Evolutionary conservation across 2,797 vertebrate species (phyloP).

Genomic region (Enteromius anoplus): DNA sequence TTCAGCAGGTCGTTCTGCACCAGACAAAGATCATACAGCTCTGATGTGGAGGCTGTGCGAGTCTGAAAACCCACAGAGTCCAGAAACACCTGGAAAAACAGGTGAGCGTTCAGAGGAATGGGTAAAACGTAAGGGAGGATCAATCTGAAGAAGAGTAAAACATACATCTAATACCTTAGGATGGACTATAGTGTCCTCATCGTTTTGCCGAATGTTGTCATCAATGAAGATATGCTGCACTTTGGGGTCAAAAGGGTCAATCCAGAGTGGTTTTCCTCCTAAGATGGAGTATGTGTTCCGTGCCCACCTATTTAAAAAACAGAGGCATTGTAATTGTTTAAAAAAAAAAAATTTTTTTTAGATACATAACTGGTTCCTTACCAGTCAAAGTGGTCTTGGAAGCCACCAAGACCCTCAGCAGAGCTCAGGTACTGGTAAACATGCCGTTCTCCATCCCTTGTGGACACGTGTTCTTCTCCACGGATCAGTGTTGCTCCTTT

Average conservation of each 20-base stretch:
- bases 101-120: background rate
- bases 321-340: background rate
- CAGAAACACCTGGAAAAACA: slow-evolving; percentile 74
- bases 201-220: slow-evolving; percentile 86
- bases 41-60: slow-evolving; percentile 72
- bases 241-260: slow-evolving; percentile 82
- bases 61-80: slow-evolving; percentile 66
- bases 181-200: slow-evolving; percentile 82
- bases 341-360: background rate
- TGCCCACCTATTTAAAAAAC: slow-evolving; percentile 80
- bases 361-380: slow-evolving; percentile 56
- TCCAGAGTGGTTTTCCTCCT: slow-evolving; percentile 89
- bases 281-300: slow-evolving; percentile 75
- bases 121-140: background rate
- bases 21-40: slow-evolving; percentile 83
- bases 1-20: slow-evolving; percentile 87
- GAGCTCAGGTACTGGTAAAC: slow-evolving; percentile 83
- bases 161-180: slow-evolving; percentile 75
- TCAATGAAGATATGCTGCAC: slow-evolving; percentile 92
- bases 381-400: slow-evolving; percentile 91
- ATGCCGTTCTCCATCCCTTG: slow-evolving; percentile 67
- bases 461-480: slow-evolving; percentile 67
- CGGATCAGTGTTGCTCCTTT: slow-evolving; percentile 74
- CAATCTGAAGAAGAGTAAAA: background rate
- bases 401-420: slow-evolving; percentile 81